Evolutionary conservation across 1,140 invertebrate genomes (phyloP).

Genomic region (Aleiodes sp.): DNA sequence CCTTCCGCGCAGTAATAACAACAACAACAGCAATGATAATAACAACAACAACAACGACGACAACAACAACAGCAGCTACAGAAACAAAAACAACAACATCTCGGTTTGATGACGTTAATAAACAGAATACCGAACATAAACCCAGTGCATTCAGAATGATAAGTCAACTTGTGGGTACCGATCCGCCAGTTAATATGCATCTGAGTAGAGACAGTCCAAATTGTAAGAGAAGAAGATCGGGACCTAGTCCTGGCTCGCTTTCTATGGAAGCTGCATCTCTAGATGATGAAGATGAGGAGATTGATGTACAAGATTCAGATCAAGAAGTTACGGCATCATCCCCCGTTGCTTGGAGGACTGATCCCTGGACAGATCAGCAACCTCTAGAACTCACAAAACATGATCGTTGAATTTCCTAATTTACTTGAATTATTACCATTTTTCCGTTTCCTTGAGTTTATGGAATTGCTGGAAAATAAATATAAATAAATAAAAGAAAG

Average conservation of each 20-base stretch:
- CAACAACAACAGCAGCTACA: conserved; percentile 84
- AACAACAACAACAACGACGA: conserved; percentile 70
- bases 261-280: conserved; percentile 53
- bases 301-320: conserved; percentile 75
- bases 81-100: conserved; percentile 63
- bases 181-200: conserved; percentile 62
- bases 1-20: conserved; percentile 78
- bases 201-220: conserved; percentile 61
- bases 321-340: conserved; percentile 56
- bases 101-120: conserved; percentile 34
- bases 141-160: conserved; percentile 63
- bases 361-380: conserved; percentile 62
- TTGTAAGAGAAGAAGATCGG: conserved; percentile 40
- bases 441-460: neutral
- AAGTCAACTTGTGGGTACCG: conserved; percentile 57
- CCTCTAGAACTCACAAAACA: conserved; percentile 64
- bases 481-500: neutral
- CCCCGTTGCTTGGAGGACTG: conserved; percentile 53
- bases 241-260: neutral
- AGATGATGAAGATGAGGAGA: conserved; percentile 74
- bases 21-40: conserved; percentile 58
- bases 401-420: conserved; percentile 54
- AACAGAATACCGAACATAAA: conserved; percentile 45
- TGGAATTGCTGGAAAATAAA: neutral
- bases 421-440: neutral